Conservation (phyloP, 2,888 invertebrate genomes). For the Pelosia muscerda region DNA sequence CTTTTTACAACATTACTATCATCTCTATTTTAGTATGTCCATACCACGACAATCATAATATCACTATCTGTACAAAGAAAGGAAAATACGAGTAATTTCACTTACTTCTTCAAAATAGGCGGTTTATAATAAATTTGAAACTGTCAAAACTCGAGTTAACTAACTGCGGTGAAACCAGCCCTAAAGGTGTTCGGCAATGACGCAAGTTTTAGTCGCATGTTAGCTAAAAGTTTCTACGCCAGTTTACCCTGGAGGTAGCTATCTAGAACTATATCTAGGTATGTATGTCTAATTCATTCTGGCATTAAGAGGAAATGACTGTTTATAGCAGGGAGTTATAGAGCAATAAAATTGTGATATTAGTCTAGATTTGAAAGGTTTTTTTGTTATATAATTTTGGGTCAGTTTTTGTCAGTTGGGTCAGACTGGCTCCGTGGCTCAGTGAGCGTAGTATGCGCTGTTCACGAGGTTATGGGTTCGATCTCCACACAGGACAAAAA, state of each 20-base stretch:
- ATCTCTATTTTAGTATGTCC: too few relatives aligned
- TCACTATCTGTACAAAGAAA: too few relatives aligned
- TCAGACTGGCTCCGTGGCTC: too few relatives aligned
- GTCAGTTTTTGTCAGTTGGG: background rate
- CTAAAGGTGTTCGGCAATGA: conserved; percentile 46
- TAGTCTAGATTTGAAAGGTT: conserved; percentile 13
- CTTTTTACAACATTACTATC: too few relatives aligned
- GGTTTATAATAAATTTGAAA: background rate
- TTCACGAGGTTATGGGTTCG: too few relatives aligned
- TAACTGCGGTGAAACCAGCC: conserved; percentile 30
- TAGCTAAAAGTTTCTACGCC: conserved; percentile 45
- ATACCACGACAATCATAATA: too few relatives aligned
- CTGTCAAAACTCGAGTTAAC: background rate
- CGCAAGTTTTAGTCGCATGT: conserved; percentile 44
- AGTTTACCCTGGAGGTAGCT: background rate
- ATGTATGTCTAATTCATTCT: conserved; percentile 25
- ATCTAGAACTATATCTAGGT: background rate
- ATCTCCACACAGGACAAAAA: too few relatives aligned
- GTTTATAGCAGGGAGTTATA: conserved; percentile 30
- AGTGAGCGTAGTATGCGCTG: too few relatives aligned
- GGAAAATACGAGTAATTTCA: too few relatives aligned
- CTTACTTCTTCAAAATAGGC: too few relatives aligned
- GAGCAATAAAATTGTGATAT: conserved; percentile 32
- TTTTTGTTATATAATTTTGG: background rate
- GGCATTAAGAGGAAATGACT: conserved; percentile 38